Conservation (phyloP, 2,888 invertebrate genomes). For the Oasisia sp. region DNA sequence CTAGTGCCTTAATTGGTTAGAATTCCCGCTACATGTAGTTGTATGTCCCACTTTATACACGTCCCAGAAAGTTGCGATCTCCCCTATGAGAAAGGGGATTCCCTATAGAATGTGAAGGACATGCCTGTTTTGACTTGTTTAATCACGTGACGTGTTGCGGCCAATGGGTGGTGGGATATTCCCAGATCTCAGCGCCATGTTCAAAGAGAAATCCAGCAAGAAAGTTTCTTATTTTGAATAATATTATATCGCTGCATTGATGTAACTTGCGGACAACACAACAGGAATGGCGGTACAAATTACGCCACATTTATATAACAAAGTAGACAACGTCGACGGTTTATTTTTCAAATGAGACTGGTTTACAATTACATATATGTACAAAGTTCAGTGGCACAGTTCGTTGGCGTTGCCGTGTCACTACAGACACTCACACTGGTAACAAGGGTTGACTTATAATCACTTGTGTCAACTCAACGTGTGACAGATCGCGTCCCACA, state of each 20-base stretch:
- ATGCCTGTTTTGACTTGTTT: conserved; percentile 13
- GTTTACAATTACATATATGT: not conserved
- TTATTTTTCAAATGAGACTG: not conserved
- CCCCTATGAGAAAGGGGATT: not conserved
- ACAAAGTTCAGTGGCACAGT: too few species aligned
- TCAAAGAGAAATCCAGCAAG: not conserved
- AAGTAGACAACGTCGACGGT: not conserved
- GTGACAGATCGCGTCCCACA: not conserved
- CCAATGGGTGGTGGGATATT: not conserved
- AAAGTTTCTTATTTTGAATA: not conserved
- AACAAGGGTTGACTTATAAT: not conserved
- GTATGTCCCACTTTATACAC: too few species aligned
- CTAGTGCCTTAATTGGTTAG: too few species aligned
- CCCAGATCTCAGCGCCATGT: conserved; percentile 13
- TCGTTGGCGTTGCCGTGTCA: not conserved
- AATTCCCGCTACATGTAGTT: too few species aligned
- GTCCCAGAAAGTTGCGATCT: too few species aligned
- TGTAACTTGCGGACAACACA: not conserved
- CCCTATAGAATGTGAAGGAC: not conserved
- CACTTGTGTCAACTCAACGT: not conserved
- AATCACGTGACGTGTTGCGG: not conserved
- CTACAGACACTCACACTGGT: not conserved
- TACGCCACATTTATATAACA: not conserved
- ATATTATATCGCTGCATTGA: not conserved
- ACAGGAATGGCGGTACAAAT: not conserved